Conservation (phyloP, 2,113 vertebrate genomes). For the Rhinogobius similis region DNA sequence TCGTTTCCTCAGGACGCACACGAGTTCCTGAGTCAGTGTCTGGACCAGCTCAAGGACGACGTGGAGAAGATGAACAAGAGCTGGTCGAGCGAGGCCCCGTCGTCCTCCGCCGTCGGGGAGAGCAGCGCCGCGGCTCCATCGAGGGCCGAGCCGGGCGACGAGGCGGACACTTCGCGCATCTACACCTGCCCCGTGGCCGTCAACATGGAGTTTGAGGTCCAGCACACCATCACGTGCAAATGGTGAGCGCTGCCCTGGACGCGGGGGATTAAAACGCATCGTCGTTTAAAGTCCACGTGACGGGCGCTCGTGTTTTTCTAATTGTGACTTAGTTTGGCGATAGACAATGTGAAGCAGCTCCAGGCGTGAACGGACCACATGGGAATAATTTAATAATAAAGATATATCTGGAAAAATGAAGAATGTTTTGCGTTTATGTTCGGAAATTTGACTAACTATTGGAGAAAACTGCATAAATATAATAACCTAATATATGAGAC, state of each 20-base stretch:
- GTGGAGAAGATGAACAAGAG: conserved; percentile 97
- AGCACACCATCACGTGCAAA: conserved; percentile 97
- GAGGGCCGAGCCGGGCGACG: conserved; percentile 75
- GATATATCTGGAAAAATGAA: neutral
- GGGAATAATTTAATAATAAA: neutral
- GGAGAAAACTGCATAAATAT: too few relatives aligned
- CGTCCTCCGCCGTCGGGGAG: conserved; percentile 59
- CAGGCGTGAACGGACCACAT: conserved; percentile 39
- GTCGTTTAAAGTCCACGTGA: too few relatives aligned
- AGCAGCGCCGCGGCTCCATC: conserved; percentile 50
- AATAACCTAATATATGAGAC: too few relatives aligned
- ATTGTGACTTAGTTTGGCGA: too few relatives aligned
- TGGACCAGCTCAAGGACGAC: conserved; percentile 97
- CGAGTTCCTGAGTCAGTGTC: conserved; percentile 97
- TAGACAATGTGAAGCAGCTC: conserved; percentile 74
- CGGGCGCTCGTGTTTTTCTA: too few relatives aligned
- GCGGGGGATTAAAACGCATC: neutral
- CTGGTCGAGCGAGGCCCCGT: conserved; percentile 81
- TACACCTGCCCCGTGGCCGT: conserved; percentile 93
- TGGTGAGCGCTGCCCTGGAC: conserved; percentile 74
- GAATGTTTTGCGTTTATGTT: too few relatives aligned
- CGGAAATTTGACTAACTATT: too few relatives aligned
- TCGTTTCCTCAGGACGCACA: conserved; percentile 87
- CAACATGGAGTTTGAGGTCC: conserved; percentile 98
- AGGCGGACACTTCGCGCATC: conserved; percentile 83